Evolutionary conservation across 1,140 invertebrate species (phyloP).

Genomic region (Pantala flavescens): DNA sequence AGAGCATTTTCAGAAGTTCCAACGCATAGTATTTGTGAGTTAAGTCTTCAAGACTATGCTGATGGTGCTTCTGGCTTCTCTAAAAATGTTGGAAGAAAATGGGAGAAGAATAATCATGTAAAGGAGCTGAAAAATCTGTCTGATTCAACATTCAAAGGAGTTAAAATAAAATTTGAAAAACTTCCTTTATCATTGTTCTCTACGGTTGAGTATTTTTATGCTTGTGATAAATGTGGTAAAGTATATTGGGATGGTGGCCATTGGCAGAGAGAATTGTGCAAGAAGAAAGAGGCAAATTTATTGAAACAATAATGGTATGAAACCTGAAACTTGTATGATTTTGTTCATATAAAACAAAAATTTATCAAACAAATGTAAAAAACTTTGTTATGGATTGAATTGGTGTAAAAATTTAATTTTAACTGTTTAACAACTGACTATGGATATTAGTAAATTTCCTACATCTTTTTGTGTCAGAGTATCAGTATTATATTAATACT

Average conservation of each 20-base stretch:
- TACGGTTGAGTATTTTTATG: conserved; percentile 42
- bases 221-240: conserved; percentile 53
- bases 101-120: conserved; percentile 19
- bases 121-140: conserved; percentile 32
- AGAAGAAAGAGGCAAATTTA: conserved; percentile 12
- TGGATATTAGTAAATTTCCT: too few species aligned
- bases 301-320: too few species aligned
- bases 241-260: conserved; percentile 53
- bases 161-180: conserved; percentile 39
- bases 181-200: conserved; percentile 38
- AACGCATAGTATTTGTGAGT: conserved; percentile 18
- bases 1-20: conserved; percentile 17
- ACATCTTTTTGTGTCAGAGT: too few species aligned
- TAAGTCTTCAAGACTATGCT: conserved; percentile 11
- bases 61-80: not conserved
- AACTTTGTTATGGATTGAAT: too few species aligned
- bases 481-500: too few species aligned
- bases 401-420: too few species aligned
- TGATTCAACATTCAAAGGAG: conserved; percentile 33
- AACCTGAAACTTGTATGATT: too few species aligned
- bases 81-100: too few species aligned
- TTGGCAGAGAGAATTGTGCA: conserved; percentile 36
- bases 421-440: too few species aligned
- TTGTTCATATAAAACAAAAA: too few species aligned
- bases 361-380: too few species aligned